These are phyloP conservation scores for Dysidea cf. avara DNA, from an alignment of 37 sponge, comb jelly and placozoan species.

Conservation along the genomic window DNA sequence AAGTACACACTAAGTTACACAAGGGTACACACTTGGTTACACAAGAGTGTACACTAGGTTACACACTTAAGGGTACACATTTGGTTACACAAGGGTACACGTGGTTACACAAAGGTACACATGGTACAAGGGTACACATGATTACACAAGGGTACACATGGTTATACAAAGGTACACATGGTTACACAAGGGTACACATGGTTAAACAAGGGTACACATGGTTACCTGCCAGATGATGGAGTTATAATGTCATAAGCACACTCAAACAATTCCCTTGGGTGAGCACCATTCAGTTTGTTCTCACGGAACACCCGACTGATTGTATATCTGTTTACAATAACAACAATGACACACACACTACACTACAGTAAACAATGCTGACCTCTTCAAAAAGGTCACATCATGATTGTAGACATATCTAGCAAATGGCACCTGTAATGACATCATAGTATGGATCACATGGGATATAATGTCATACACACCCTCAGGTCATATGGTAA, in stretches of 20 bases:
- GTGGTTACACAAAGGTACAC: no score
- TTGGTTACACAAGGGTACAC: no score
- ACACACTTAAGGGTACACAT: no score
- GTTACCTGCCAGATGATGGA: conserved; percentile 33
- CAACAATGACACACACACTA: not conserved
- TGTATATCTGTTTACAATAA: conserved; percentile 39
- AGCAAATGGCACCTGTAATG: conserved; percentile 57
- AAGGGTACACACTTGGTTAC: no score
- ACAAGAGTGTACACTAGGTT: no score
- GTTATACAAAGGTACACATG: no score
- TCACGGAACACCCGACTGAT: conserved; percentile 64
- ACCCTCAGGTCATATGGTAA: conserved; percentile 74
- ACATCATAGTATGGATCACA: not conserved
- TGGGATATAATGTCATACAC: not conserved
- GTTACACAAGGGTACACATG: no score
- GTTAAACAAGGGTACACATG: no score
- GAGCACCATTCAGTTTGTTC: conserved; percentile 45
- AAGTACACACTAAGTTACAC: no score
- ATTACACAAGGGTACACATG: no score
- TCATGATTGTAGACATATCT: conserved; percentile 65
- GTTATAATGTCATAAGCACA: conserved; percentile 84
- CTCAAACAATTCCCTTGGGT: conserved; percentile 67
- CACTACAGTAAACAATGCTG: not conserved
- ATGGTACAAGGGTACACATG: no score
- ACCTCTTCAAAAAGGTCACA: conserved; percentile 81